phyloP scores from a whole-genome alignment of 1,140 invertebrate species.

The Bombus fervidus region DNA sequence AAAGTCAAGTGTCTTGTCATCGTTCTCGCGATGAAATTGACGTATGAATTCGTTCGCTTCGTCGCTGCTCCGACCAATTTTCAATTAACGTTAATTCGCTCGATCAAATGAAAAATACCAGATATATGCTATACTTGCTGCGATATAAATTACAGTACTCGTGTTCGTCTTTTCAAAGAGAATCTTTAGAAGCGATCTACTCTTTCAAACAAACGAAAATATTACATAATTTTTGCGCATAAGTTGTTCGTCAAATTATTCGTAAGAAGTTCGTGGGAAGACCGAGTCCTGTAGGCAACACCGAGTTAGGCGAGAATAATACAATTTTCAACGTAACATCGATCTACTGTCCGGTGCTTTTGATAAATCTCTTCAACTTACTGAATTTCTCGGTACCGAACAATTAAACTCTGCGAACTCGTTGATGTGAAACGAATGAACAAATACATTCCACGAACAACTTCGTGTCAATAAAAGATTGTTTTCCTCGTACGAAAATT shows the following conservation, averaged over 20 bases:
- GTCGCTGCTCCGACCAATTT: background rate
- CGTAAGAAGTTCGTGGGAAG: background rate
- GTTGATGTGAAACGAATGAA: background rate
- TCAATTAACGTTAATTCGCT: background rate
- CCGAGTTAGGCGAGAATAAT: background rate
- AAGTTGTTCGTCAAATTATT: background rate
- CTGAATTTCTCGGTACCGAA: conserved; percentile 12
- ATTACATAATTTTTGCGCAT: background rate
- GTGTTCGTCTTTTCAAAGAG: background rate
- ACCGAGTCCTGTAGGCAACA: no score
- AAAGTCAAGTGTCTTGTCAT: conserved; percentile 48
- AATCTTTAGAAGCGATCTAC: background rate
- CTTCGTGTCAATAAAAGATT: background rate
- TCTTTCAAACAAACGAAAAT: background rate
- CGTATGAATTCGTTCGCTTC: background rate
- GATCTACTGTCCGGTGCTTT: background rate
- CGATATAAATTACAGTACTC: background rate
- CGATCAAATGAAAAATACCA: background rate
- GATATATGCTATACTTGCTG: no score
- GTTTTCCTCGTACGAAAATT: no score
- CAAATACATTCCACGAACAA: conserved; percentile 27
- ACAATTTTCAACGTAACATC: background rate
- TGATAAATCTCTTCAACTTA: background rate
- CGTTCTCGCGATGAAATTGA: conserved; percentile 21
- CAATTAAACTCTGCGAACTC: background rate